phyloP scores from a whole-genome alignment of 2,113 vertebrate genomes.

The Arvicanthis niloticus region DNA sequence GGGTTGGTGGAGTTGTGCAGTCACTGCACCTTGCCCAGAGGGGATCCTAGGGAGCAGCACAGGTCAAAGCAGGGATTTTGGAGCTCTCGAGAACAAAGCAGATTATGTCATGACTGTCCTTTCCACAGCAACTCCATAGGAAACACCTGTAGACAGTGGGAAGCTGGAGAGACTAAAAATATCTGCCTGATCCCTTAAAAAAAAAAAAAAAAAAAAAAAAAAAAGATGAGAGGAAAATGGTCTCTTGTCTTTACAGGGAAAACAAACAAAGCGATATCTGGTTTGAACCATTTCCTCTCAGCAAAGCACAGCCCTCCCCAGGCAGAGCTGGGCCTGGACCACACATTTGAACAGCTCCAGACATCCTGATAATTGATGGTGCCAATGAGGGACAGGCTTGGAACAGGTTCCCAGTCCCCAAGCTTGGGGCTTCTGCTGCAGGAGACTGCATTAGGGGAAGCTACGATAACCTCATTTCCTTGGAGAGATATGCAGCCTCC shows the following conservation, averaged over 20 bases:
- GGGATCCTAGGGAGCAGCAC: neutral
- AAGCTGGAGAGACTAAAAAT: slow-evolving; percentile 73
- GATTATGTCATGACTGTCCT: neutral
- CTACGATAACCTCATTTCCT: slow-evolving; percentile 47
- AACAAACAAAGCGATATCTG: slow-evolving; percentile 68
- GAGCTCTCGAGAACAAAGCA: slow-evolving; percentile 12
- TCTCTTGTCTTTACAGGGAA: slow-evolving; percentile 48
- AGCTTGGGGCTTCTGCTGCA: neutral
- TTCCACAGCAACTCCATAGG: slow-evolving; percentile 54
- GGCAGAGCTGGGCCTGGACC: neutral
- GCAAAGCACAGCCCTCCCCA: neutral
- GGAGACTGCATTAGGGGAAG: neutral
- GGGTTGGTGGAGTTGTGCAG: rapidly evolving
- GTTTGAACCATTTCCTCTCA: slow-evolving; percentile 69
- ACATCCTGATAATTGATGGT: neutral
- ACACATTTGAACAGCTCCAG: neutral
- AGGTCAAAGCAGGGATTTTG: neutral
- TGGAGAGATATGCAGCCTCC: neutral
- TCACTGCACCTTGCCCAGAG: neutral
- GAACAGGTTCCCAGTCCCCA: neutral
- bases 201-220: slow-evolving; percentile 67
- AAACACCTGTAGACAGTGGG: slow-evolving; percentile 75
- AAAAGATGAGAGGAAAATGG: slow-evolving; percentile 56
- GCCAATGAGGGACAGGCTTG: neutral
- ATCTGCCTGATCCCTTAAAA: slow-evolving; percentile 33